These are phyloP conservation scores for Macrophya alboannulata DNA, from an alignment of 2,888 invertebrate genomes.

Conservation along the genomic window DNA sequence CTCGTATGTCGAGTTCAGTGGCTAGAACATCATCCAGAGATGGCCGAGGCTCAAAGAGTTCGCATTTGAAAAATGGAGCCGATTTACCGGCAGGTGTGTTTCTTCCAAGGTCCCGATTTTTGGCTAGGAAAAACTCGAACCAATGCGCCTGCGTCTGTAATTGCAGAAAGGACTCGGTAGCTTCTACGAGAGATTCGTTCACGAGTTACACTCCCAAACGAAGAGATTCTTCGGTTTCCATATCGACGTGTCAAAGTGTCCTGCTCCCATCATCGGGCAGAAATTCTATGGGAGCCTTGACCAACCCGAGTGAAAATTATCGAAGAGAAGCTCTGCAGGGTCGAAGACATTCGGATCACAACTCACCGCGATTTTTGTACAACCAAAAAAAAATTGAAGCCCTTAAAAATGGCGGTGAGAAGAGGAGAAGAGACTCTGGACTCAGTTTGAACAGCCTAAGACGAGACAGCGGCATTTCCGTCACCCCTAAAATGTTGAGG, in stretches of 20 bases:
- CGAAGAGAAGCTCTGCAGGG: conserved; percentile 40
- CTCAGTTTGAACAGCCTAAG: conserved; percentile 60
- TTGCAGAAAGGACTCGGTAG: conserved; percentile 62
- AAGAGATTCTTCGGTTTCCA: conserved; percentile 70
- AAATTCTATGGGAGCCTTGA: conserved; percentile 67
- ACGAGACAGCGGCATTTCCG: conserved; percentile 64
- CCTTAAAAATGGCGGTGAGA: conserved; percentile 11
- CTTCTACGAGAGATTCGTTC: conserved; percentile 64
- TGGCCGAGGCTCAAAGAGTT: not conserved
- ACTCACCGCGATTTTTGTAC: not conserved
- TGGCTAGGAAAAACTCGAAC: not conserved
- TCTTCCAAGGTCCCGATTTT: not conserved
- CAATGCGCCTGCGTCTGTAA: not conserved
- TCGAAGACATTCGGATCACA: conserved; percentile 56
- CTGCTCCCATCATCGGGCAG: conserved; percentile 62
- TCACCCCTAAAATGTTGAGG: conserved; percentile 74
- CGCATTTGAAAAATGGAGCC: not conserved
- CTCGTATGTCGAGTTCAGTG: conserved; percentile 24
- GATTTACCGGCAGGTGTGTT: not conserved
- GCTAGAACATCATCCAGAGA: not conserved
- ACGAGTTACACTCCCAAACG: conserved; percentile 64
- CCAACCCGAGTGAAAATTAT: conserved; percentile 51
- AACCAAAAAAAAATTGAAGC: conserved; percentile 57
- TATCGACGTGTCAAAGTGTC: conserved; percentile 74
- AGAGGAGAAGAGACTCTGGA: conserved; percentile 62